phyloP scores from a whole-genome alignment of 1,140 invertebrate species.

The Drosophila kanapiae region DNA sequence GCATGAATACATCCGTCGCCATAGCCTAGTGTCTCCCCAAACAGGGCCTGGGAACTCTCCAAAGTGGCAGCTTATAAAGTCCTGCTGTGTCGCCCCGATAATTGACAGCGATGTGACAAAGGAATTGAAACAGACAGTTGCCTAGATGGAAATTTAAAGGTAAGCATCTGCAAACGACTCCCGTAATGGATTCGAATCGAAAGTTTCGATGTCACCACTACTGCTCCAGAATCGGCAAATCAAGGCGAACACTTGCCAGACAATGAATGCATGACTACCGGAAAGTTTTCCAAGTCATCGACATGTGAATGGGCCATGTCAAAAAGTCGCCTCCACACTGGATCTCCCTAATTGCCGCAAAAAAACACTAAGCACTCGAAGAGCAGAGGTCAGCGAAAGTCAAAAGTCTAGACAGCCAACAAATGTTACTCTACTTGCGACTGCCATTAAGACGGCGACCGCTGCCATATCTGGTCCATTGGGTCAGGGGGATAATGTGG shows the following conservation, averaged over 20 bases:
- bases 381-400: constrained; percentile 48
- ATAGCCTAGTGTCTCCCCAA: constrained; percentile 25
- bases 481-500: constrained; percentile 12
- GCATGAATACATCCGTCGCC: constrained; percentile 54
- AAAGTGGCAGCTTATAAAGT: constrained; percentile 76
- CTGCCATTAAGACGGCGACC: constrained; percentile 22
- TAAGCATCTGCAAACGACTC: constrained; percentile 28
- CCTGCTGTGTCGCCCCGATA: constrained; percentile 73
- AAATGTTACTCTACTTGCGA: constrained; percentile 26
- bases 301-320: constrained; percentile 40
- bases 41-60: constrained; percentile 44
- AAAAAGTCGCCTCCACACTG: constrained; percentile 19
- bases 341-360: constrained; percentile 30
- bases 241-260: constrained; percentile 1
- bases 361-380: not conserved
- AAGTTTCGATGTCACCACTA: constrained; percentile 8
- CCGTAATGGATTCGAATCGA: not conserved
- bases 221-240: not conserved
- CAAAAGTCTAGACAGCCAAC: constrained; percentile 67
- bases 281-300: constrained; percentile 36
- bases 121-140: constrained; percentile 63
- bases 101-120: constrained; percentile 72
- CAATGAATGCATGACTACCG: constrained; percentile 24
- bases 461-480: constrained; percentile 29
- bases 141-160: constrained; percentile 48